Percentiles rank a stretch among this genome's conserved stretches.
Conservation (phyloP, 2,113 vertebrate genomes). For the Edolisoma coerulescens region DNA sequence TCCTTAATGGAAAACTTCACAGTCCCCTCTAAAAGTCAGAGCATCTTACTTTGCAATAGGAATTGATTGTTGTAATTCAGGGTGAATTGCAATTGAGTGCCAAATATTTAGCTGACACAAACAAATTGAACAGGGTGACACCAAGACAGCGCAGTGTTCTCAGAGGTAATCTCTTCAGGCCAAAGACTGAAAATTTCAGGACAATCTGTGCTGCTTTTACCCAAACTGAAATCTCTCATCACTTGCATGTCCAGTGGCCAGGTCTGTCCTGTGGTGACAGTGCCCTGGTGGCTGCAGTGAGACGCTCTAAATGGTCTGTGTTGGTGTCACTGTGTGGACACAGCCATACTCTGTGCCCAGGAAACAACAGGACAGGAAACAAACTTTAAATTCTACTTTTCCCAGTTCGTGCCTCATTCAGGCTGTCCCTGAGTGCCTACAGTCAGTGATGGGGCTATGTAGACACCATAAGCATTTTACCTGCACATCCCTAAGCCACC, state of each 20-base stretch:
- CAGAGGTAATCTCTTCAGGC: constrained; percentile 21
- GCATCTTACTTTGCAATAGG: constrained; percentile 77
- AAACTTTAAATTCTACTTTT: background rate
- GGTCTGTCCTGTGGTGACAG: background rate
- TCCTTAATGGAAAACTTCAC: constrained; percentile 84
- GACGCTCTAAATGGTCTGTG: fast-evolving
- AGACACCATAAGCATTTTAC: background rate
- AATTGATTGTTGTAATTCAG: constrained; percentile 89
- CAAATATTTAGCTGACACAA: constrained; percentile 71
- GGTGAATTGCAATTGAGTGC: constrained; percentile 71
- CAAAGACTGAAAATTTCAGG: background rate
- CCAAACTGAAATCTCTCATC: background rate
- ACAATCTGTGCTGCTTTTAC: background rate
- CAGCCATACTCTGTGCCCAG: fast-evolving
- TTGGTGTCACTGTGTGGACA: background rate
- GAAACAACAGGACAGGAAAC: background rate
- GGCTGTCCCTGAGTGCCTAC: no score
- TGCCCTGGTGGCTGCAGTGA: background rate
- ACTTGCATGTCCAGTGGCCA: background rate
- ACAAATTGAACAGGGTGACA: constrained; percentile 69
- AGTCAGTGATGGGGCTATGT: fast-evolving
- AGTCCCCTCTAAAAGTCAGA: constrained; percentile 76
- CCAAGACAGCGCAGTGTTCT: background rate
- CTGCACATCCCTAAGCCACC: background rate
- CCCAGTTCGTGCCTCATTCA: background rate